Evolutionary conservation across 1,140 invertebrate genomes (phyloP).

Genomic region (Drosophila pallidifrons): DNA sequence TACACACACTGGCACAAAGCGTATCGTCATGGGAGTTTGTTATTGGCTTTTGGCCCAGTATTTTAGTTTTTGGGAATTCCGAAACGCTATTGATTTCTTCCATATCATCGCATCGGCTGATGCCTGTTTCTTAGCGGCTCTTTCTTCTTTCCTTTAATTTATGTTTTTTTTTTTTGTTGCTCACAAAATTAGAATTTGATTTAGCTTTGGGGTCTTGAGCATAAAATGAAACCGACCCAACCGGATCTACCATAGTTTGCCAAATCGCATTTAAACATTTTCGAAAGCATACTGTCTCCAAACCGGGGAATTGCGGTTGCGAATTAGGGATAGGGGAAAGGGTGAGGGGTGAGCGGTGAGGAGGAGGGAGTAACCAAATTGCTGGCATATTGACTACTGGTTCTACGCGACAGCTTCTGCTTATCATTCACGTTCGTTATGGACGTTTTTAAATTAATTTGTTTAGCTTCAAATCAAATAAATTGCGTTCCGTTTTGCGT

Average conservation of each 20-base stretch:
- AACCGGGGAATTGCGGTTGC: background rate
- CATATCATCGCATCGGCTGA: slow-evolving; percentile 20
- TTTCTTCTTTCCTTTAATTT: slow-evolving; percentile 61
- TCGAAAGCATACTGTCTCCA: slow-evolving; percentile 25
- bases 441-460: slow-evolving; percentile 41
- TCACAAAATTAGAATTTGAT: slow-evolving; percentile 44
- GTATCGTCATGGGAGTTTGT: slow-evolving; percentile 65
- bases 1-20: slow-evolving; percentile 49
- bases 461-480: slow-evolving; percentile 33
- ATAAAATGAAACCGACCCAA: slow-evolving; percentile 58
- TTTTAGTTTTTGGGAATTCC: slow-evolving; percentile 70
- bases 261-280: slow-evolving; percentile 38
- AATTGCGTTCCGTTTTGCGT: slow-evolving; percentile 29
- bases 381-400: slow-evolving; percentile 58
- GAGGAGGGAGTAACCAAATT: slow-evolving; percentile 5
- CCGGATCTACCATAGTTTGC: slow-evolving; percentile 71
- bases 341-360: background rate
- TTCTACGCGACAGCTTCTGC: slow-evolving; percentile 56
- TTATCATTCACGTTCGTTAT: slow-evolving; percentile 28
- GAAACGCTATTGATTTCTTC: slow-evolving; percentile 65
- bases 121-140: slow-evolving; percentile 44
- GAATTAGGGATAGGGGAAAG: slow-evolving; percentile 1
- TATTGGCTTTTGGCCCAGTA: slow-evolving; percentile 71
- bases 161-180: slow-evolving; percentile 37
- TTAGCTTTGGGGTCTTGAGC: slow-evolving; percentile 31